phyloP scores from a whole-genome alignment of 2,113 vertebrate species.

The Tychaedon coryphoeus region DNA sequence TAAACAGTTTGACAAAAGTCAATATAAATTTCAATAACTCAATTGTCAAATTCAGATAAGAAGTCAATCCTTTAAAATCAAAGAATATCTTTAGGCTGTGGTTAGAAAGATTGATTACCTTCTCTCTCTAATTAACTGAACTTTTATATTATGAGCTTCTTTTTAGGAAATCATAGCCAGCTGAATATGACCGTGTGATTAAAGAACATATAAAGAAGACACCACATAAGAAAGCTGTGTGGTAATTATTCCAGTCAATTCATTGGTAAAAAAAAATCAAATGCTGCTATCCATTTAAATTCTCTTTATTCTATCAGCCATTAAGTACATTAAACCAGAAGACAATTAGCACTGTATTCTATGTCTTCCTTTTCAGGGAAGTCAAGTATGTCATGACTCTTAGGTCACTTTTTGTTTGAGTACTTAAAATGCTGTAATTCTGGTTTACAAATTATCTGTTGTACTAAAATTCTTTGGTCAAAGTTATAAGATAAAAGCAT shows the following conservation, averaged over 20 bases:
- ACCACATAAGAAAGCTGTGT: conserved; percentile 7
- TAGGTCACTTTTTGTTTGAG: conserved; percentile 48
- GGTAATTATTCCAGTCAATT: conserved; percentile 65
- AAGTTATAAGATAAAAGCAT: conserved; percentile 16
- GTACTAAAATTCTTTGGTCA: conserved; percentile 41
- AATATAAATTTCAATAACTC: conserved; percentile 1
- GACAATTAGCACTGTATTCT: neutral
- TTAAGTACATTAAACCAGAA: conserved; percentile 50
- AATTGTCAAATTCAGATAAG: conserved; percentile 23
- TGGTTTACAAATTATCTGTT: conserved; percentile 51
- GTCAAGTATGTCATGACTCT: neutral
- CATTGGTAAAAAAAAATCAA: conserved; percentile 54
- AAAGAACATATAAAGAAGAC: conserved; percentile 2
- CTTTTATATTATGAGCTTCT: conserved; percentile 12
- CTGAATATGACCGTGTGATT: neutral
- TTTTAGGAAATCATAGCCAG: neutral
- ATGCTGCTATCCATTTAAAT: conserved; percentile 44
- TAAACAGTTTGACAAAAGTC: neutral
- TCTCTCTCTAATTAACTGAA: neutral
- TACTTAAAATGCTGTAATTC: conserved; percentile 43
- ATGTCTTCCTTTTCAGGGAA: conserved; percentile 4
- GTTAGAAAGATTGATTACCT: conserved; percentile 10
- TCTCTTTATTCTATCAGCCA: conserved; percentile 43
- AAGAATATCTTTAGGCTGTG: neutral
- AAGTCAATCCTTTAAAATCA: neutral